These are phyloP conservation scores for Gerris lacustris DNA, from an alignment of 2,888 invertebrate genomes.

Conservation along the genomic window DNA sequence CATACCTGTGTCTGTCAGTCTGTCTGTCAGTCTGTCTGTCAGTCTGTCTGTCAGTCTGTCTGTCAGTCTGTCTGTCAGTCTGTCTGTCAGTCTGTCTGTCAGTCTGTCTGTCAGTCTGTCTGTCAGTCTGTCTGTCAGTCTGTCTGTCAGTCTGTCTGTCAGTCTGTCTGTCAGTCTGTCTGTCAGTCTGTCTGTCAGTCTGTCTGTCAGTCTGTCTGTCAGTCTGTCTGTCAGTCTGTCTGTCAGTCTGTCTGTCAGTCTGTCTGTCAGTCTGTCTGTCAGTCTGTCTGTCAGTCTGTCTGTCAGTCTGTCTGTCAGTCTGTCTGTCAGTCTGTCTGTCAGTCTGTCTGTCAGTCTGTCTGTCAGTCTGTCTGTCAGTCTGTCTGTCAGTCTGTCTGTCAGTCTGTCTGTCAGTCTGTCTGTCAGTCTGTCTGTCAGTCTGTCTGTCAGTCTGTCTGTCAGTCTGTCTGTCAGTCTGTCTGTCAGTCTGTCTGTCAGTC, in stretches of 20 bases:
- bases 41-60: conserved; percentile 15
- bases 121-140: conserved; percentile 14
- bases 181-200: conserved; percentile 8
- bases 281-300: conserved; percentile 10
- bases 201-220: conserved; percentile 14
- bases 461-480: conserved; percentile 19
- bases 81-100: conserved; percentile 15
- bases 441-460: conserved; percentile 18
- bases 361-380: conserved; percentile 12
- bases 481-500: conserved; percentile 18
- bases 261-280: conserved; percentile 15
- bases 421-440: conserved; percentile 19
- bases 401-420: conserved; percentile 12
- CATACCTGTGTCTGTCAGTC: conserved; percentile 7
- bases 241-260: conserved; percentile 13
- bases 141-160: conserved; percentile 15
- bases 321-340: conserved; percentile 13
- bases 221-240: conserved; percentile 15
- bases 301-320: conserved; percentile 12
- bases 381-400: conserved; percentile 14
- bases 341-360: conserved; percentile 12
- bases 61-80: conserved; percentile 14
- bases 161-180: conserved; percentile 7
- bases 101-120: conserved; percentile 14
- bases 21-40: conserved; percentile 15